These are phyloP conservation scores for Papilio glaucus DNA, from an alignment of 1,140 invertebrate genomes.

Conservation along the genomic window DNA sequence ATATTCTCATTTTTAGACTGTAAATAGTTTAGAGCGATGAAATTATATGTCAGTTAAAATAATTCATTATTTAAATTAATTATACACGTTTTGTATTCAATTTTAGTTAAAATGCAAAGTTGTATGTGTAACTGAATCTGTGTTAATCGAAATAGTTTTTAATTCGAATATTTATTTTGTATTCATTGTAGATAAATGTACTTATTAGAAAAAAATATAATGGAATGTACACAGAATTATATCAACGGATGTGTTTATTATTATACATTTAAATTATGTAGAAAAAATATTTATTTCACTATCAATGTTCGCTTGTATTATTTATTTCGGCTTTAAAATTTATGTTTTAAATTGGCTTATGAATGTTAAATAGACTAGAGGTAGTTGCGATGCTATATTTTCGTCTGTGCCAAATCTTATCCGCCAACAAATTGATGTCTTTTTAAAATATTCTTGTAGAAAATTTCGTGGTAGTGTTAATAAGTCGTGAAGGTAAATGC, in stretches of 20 bases:
- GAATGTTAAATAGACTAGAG: constrained; percentile 39
- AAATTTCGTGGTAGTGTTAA: constrained; percentile 26
- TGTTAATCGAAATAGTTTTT: constrained; percentile 31
- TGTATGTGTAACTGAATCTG: not conserved
- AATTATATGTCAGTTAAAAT: constrained; percentile 65
- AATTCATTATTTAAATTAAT: constrained; percentile 37
- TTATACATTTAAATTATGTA: constrained; percentile 11
- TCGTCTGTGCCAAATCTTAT: constrained; percentile 43
- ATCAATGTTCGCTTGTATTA: constrained; percentile 37
- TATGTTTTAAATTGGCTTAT: constrained; percentile 47
- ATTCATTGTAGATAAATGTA: constrained; percentile 38
- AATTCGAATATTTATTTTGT: constrained; percentile 29
- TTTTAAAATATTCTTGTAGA: constrained; percentile 24
- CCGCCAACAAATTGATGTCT: constrained; percentile 38
- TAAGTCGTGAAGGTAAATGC: constrained; percentile 21
- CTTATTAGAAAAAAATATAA: constrained; percentile 33
- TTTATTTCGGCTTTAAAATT: constrained; percentile 44
- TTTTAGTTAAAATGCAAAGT: constrained; percentile 20
- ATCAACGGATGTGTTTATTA: constrained; percentile 6
- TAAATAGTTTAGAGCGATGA: constrained; percentile 63
- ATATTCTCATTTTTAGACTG: constrained; percentile 60
- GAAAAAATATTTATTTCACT: constrained; percentile 38
- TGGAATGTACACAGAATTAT: constrained; percentile 9
- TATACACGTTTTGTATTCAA: constrained; percentile 44
- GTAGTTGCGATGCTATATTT: constrained; percentile 22